Conservation (phyloP, 2,797 vertebrate genomes). For the Notolabrus celidotus region DNA sequence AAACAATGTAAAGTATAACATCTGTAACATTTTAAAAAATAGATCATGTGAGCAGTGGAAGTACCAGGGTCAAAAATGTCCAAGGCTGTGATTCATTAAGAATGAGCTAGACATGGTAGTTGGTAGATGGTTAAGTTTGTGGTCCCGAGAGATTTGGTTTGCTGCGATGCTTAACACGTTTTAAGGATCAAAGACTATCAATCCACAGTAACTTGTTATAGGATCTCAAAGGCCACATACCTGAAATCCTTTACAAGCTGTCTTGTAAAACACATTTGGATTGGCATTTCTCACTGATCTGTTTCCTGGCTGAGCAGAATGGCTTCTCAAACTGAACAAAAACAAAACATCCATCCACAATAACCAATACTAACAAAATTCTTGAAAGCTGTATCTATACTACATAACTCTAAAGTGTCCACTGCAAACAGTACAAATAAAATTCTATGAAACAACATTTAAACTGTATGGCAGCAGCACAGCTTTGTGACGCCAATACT, state of each 20-base stretch:
- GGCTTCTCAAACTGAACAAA: constrained; percentile 25
- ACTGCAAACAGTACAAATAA: constrained; percentile 46
- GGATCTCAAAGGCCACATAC: constrained; percentile 22
- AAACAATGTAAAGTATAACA: too few relatives aligned
- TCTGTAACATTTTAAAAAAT: too few relatives aligned
- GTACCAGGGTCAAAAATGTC: constrained; percentile 1
- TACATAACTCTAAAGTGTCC: constrained; percentile 49
- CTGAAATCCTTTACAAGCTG: constrained; percentile 25
- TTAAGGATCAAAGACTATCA: constrained; percentile 29
- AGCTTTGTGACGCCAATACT: constrained; percentile 46
- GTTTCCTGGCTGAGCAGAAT: constrained; percentile 20
- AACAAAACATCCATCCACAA: constrained; percentile 29
- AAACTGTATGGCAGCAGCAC: constrained; percentile 17
- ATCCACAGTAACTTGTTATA: constrained; percentile 20
- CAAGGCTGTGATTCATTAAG: constrained; percentile 14
- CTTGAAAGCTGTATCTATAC: constrained; percentile 24
- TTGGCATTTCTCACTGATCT: constrained; percentile 21
- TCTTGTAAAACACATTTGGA: constrained; percentile 22
- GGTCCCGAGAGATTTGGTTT: constrained; percentile 16
- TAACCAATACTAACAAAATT: constrained; percentile 60
- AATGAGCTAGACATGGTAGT: constrained; percentile 16
- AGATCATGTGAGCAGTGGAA: not conserved
- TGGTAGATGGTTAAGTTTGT: not conserved
- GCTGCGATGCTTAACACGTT: constrained; percentile 25
- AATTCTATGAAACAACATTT: constrained; percentile 47